Percentiles rank a stretch among this genome's conserved stretches.
Evolutionary conservation across 2,888 invertebrate species (phyloP).

Genomic region (Drosophila affinis): DNA sequence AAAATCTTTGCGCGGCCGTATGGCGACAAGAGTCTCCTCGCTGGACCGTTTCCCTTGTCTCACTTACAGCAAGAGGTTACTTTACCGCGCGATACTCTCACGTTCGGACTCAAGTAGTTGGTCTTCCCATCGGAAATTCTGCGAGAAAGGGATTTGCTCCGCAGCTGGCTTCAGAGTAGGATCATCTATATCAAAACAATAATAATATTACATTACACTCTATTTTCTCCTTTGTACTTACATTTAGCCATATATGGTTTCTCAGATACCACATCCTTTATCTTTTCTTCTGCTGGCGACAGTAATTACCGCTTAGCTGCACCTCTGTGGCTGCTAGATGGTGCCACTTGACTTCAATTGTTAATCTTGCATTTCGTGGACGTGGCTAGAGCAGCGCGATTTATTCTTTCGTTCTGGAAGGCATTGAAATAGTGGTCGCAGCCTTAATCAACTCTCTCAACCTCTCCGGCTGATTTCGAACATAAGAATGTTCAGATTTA

Average conservation of each 20-base stretch:
- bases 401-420: too few relatives aligned
- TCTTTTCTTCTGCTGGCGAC: too few relatives aligned
- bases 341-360: too few relatives aligned
- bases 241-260: background rate
- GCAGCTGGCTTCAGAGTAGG: conserved; percentile 1
- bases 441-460: too few relatives aligned
- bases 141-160: conserved; percentile 20
- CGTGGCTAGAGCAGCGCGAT: too few relatives aligned
- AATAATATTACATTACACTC: background rate
- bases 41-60: conserved; percentile 73
- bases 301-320: too few relatives aligned
- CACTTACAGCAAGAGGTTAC: conserved; percentile 84
- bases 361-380: too few relatives aligned
- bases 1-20: conserved; percentile 25
- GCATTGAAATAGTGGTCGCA: too few relatives aligned
- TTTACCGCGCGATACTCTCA: conserved; percentile 85
- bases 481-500: too few relatives aligned
- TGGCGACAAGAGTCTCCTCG: conserved; percentile 26
- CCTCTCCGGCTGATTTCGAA: too few relatives aligned
- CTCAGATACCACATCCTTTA: too few relatives aligned
- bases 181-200: conserved; percentile 15
- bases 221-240: conserved; percentile 1
- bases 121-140: conserved; percentile 36
- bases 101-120: conserved; percentile 80
- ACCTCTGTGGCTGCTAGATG: too few relatives aligned